Evolutionary conservation across 2,113 vertebrate species (phyloP).

Genomic region (Polyodon spathula): DNA sequence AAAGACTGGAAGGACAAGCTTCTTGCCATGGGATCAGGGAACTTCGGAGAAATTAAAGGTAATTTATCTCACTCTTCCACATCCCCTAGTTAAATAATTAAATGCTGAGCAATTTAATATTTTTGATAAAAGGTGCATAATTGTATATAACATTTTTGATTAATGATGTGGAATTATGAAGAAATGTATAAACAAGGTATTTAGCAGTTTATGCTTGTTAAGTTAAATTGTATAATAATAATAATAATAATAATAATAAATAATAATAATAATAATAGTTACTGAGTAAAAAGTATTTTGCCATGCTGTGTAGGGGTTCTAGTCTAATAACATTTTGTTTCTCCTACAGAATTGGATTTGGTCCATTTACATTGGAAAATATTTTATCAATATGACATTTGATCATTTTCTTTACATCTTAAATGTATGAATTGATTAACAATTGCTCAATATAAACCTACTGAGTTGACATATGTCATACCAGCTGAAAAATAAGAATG

Average conservation of each 20-base stretch:
- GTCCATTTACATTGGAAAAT: constrained; percentile 46
- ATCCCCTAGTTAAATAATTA: no score
- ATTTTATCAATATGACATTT: constrained; percentile 48
- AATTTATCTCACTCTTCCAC: constrained; percentile 17
- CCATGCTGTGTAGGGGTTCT: no score
- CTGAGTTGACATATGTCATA: constrained; percentile 49
- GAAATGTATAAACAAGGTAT: not conserved
- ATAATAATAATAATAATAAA: not conserved
- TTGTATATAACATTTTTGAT: not conserved
- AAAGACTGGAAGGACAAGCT: constrained; percentile 99
- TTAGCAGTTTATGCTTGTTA: no score
- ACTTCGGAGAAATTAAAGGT: constrained; percentile 99
- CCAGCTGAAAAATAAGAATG: constrained; percentile 33
- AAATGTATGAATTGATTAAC: constrained; percentile 50
- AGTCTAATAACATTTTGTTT: no score
- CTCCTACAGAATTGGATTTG: constrained; percentile 37
- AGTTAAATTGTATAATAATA: no score
- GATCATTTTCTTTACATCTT: constrained; percentile 18
- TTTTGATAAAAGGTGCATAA: not conserved
- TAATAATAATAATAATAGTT: no score
- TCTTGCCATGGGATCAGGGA: constrained; percentile 97
- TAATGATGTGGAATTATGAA: not conserved
- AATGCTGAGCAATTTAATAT: not conserved
- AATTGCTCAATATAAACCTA: constrained; percentile 34
- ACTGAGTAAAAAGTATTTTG: no score